These are phyloP conservation scores for Elymnias hypermnestra DNA, from an alignment of 1,140 invertebrate genomes.

Conservation along the genomic window DNA sequence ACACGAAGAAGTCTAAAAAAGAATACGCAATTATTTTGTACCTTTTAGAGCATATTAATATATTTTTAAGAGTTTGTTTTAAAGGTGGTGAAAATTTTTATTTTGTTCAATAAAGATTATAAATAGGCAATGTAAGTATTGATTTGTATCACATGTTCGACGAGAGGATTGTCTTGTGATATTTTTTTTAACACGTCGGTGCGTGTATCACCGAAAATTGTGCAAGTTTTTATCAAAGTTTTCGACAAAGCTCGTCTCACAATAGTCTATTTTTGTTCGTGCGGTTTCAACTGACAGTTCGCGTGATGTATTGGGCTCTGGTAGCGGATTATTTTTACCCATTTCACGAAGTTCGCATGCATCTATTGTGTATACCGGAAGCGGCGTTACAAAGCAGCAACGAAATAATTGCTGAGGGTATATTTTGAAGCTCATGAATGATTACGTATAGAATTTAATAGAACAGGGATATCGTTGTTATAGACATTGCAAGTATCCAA, in stretches of 20 bases:
- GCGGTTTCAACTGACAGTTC: constrained; percentile 70
- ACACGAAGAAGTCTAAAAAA: too few relatives aligned
- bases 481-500: too few relatives aligned
- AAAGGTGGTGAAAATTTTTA: too few relatives aligned
- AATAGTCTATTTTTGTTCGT: constrained; percentile 73
- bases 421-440: constrained; percentile 42
- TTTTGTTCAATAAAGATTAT: too few relatives aligned
- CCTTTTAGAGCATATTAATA: too few relatives aligned
- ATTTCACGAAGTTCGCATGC: constrained; percentile 73
- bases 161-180: constrained; percentile 26
- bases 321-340: constrained; percentile 72
- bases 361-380: constrained; percentile 67
- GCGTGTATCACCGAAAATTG: constrained; percentile 62
- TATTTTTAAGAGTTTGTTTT: too few relatives aligned
- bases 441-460: too few relatives aligned
- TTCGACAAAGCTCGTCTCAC: constrained; percentile 59
- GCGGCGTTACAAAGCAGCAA: constrained; percentile 61
- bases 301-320: constrained; percentile 69
- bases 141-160: constrained; percentile 9
- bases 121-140: too few relatives aligned
- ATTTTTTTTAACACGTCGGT: constrained; percentile 39
- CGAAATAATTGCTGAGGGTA: constrained; percentile 47
- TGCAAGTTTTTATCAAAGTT: constrained; percentile 69
- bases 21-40: too few relatives aligned
- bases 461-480: too few relatives aligned